A percentile compares a stretch with the other conserved stretches of the same genome.
phyloP scores from a whole-genome alignment of 2,113 vertebrate species.

The Danionella cerebrum region DNA sequence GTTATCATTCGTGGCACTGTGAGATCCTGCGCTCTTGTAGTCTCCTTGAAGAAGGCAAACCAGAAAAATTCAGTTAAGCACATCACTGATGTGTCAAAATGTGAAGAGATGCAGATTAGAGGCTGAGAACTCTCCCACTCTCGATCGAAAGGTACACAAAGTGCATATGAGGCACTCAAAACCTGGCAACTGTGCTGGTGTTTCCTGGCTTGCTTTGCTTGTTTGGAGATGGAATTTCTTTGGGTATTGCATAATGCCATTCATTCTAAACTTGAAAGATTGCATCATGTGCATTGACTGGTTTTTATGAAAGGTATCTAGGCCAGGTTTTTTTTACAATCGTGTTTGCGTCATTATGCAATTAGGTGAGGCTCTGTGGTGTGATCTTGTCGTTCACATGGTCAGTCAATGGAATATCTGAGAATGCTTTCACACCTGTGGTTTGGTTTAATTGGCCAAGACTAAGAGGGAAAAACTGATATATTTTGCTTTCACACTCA shows the following conservation, averaged over 20 bases:
- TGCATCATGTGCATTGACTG: slow-evolving; percentile 8
- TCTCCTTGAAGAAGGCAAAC: neutral
- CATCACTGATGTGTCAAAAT: neutral
- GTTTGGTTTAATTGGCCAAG: no score
- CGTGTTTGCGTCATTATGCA: neutral
- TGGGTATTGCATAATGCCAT: slow-evolving; percentile 23
- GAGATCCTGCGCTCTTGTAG: neutral
- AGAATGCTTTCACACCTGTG: no score
- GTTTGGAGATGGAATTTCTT: slow-evolving; percentile 38
- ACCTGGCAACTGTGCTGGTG: slow-evolving; percentile 32
- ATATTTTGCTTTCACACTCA: no score
- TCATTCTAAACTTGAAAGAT: slow-evolving; percentile 19
- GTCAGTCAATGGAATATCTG: no score
- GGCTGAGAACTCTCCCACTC: slow-evolving; percentile 10
- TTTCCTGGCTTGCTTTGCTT: slow-evolving; percentile 33
- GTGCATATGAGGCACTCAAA: slow-evolving; percentile 3
- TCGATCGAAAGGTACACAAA: neutral
- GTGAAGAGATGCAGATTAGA: neutral
- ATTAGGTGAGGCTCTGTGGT: neutral
- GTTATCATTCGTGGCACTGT: neutral
- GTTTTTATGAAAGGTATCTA: slow-evolving; percentile 15
- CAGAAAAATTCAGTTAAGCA: neutral
- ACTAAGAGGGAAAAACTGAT: no score
- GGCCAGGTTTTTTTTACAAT: slow-evolving; percentile 4
- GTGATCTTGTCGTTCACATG: neutral